phyloP scores from a whole-genome alignment of 2,888 invertebrate species.

The Rhogogaster chlorosoma region DNA sequence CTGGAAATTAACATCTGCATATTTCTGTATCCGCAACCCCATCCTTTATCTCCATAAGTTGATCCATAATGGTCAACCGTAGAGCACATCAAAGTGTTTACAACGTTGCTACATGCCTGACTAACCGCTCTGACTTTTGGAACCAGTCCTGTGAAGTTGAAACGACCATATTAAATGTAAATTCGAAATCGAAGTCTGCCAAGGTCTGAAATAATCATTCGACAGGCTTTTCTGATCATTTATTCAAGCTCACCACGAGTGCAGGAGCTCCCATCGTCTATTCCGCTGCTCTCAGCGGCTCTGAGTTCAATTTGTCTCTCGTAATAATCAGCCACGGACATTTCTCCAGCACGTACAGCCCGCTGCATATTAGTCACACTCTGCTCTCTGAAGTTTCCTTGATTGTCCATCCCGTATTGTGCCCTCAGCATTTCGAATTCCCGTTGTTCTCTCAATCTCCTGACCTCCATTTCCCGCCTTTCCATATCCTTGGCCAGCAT shows the following conservation, averaged over 20 bases:
- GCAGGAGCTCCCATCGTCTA: slow-evolving; percentile 90
- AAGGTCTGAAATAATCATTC: background rate
- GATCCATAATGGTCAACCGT: slow-evolving; percentile 93
- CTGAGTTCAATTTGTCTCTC: slow-evolving; percentile 88
- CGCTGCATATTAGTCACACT: slow-evolving; percentile 89
- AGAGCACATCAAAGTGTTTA: slow-evolving; percentile 87
- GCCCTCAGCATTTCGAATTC: slow-evolving; percentile 90
- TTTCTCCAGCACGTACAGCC: slow-evolving; percentile 91
- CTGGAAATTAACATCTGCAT: slow-evolving; percentile 95
- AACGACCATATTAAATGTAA: background rate
- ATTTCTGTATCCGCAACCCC: slow-evolving; percentile 96
- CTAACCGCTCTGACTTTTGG: slow-evolving; percentile 79
- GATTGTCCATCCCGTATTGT: slow-evolving; percentile 94
- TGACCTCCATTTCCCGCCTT: slow-evolving; percentile 83
- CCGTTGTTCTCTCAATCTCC: slow-evolving; percentile 86
- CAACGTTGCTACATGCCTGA: slow-evolving; percentile 80
- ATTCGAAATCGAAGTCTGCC: background rate
- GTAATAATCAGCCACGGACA: slow-evolving; percentile 92
- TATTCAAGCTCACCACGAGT: slow-evolving; percentile 83
- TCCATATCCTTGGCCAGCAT: slow-evolving; percentile 80
- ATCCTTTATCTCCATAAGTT: slow-evolving; percentile 93
- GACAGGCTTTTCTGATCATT: background rate
- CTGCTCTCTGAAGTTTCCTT: slow-evolving; percentile 89
- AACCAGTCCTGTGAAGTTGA: slow-evolving; percentile 73
- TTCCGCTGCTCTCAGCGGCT: slow-evolving; percentile 87